Evolutionary conservation across 1,140 invertebrate species (phyloP), one percentile per base, ranked within the genome.

Genomic region (Leptoteleia sp.): DNA sequence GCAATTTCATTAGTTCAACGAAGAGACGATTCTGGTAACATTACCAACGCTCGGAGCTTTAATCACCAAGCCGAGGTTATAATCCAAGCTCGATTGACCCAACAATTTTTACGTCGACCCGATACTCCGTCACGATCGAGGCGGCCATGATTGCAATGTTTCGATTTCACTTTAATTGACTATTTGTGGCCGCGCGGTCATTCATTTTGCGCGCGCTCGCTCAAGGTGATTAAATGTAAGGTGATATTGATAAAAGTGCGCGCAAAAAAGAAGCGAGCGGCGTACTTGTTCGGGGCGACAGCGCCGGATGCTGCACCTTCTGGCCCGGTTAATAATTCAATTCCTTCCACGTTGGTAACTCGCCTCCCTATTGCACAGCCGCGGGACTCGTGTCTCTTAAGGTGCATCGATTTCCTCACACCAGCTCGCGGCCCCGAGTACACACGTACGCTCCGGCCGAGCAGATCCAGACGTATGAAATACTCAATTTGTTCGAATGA

Each of bases 311-410:
- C 84, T 85, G 83, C 84, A 87, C 87, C 87, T 89, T 89, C 82
- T 87, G 86, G 80, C 81, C 81, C 85, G 83, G 82, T 87, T 86
- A 87, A 89, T 89, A 89, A 89, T 89, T 88, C 83, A 89, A 89
- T 89, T 89, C 84, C 84, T 88, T 88, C 84, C 82, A 85, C 82
- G 81, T 82, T 79, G 82, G 67, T 79, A 81, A 84, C 83, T 82
- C 76, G 73, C 81, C 76, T 85, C 81, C 79, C 70, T 42, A 64
- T 71, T 65, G 57, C 72, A 71, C 61, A 70, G 71, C 71, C 77
- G 45, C 54, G 55, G 67, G 72, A 62, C 54, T 67, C 19, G 72
- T 77, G 72, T 79, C 78, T 83, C 79, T 81, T 83, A 86, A 88
- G 87, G 84, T 88, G 83, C 83, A 89, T 89, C 86, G 88, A 89